Conservation (phyloP, 2,113 vertebrate species). For the Trematomus loennbergii region DNA sequence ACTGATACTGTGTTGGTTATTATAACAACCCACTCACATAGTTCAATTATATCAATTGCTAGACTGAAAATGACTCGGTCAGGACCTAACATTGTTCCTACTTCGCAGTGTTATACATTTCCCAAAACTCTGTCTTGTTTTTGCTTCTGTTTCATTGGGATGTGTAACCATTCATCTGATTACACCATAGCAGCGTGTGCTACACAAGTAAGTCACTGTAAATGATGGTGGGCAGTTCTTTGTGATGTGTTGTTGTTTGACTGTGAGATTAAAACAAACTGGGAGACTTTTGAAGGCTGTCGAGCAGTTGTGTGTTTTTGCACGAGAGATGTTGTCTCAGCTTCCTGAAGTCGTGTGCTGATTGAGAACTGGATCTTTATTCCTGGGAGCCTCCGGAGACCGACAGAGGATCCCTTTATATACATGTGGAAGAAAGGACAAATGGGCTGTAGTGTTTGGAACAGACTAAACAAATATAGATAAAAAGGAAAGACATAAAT, state of each 20-base stretch:
- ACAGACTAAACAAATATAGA: conserved; percentile 2
- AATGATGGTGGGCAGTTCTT: background rate
- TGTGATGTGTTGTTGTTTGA: background rate
- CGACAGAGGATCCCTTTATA: conserved; percentile 23
- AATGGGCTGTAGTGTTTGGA: background rate
- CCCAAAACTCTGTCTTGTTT: background rate
- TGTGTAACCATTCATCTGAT: background rate
- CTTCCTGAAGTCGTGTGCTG: conserved; percentile 1
- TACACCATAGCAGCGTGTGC: too few species aligned
- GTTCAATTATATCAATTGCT: background rate
- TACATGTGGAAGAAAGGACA: conserved; percentile 4
- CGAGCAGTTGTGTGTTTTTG: background rate
- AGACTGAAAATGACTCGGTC: background rate
- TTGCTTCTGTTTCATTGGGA: background rate
- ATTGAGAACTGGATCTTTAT: conserved; percentile 31
- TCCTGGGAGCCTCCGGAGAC: conserved; percentile 14
- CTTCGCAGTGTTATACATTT: background rate
- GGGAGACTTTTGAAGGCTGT: background rate
- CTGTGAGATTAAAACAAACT: background rate
- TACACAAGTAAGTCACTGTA: too few species aligned
- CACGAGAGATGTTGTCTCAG: conserved; percentile 19
- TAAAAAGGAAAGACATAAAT: conserved; percentile 3
- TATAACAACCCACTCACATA: background rate
- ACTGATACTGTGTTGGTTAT: background rate
- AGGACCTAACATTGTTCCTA: background rate